Percentiles rank a stretch among this genome's conserved stretches.
Conservation (phyloP, 2,888 invertebrate species). For the Epinotia bilunana region DNA sequence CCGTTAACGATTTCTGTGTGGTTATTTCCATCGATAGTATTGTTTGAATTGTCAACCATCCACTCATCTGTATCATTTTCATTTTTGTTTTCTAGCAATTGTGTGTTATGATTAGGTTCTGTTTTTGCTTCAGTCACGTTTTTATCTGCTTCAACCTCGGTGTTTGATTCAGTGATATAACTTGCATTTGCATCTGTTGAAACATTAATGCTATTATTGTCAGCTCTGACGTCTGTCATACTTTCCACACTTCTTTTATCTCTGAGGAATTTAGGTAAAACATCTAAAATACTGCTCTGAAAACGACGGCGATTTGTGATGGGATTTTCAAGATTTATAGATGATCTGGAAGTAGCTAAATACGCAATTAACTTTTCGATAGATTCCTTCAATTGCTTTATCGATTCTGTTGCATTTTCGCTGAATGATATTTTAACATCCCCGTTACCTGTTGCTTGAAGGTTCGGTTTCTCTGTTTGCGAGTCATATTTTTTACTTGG, state of each 20-base stretch:
- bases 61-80: slow-evolving; percentile 8
- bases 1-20: slow-evolving; percentile 22
- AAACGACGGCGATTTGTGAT: background rate
- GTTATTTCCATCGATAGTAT: slow-evolving; percentile 16
- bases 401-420: slow-evolving; percentile 13
- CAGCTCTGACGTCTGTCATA: background rate
- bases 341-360: background rate
- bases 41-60: background rate
- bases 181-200: background rate
- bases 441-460: background rate
- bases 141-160: no score
- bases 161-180: background rate
- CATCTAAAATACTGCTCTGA: background rate
- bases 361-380: slow-evolving; percentile 12
- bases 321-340: background rate
- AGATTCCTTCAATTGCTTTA: slow-evolving; percentile 1
- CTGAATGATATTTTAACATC: slow-evolving; percentile 14
- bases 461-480: background rate
- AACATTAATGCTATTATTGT: background rate
- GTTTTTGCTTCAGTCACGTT: background rate
- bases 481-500: background rate
- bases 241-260: slow-evolving; percentile 13
- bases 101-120: background rate
- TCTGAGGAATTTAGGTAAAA: slow-evolving; percentile 7
- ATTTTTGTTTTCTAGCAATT: background rate